A percentile compares a stretch with the other conserved stretches of the same genome.
Conservation (phyloP, 2,113 vertebrate species). For the Oplegnathus fasciatus region DNA sequence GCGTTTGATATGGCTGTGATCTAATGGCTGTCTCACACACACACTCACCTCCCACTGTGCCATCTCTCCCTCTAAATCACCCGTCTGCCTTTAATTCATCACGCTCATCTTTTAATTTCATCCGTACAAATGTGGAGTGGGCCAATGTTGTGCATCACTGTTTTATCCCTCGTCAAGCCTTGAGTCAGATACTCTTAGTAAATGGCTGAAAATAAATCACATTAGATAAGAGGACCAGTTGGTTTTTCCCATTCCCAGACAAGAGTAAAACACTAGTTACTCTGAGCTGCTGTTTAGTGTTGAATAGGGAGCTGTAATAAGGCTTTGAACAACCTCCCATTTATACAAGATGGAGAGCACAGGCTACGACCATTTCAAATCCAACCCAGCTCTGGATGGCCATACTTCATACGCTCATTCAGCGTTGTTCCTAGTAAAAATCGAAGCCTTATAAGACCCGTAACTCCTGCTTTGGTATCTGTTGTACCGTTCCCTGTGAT, state of each 20-base stretch:
- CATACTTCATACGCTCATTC: conserved; percentile 53
- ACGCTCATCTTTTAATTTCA: conserved; percentile 59
- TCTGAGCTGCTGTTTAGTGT: conserved; percentile 38
- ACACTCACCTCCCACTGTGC: conserved; percentile 62
- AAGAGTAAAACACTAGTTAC: conserved; percentile 32
- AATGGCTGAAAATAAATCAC: conserved; percentile 70
- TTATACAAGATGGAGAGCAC: conserved; percentile 51
- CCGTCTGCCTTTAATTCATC: conserved; percentile 64
- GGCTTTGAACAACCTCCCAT: conserved; percentile 63
- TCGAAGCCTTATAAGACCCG: conserved; percentile 61
- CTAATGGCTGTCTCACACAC: conserved; percentile 44
- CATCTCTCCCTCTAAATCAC: conserved; percentile 46
- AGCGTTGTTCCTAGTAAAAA: conserved; percentile 47
- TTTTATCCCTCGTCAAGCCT: conserved; percentile 65
- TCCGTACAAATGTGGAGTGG: conserved; percentile 44
- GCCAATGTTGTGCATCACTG: conserved; percentile 48
- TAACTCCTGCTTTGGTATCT: conserved; percentile 68
- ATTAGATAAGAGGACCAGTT: conserved; percentile 60
- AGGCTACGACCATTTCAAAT: conserved; percentile 61
- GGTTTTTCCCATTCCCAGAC: conserved; percentile 40
- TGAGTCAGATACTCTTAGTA: conserved; percentile 69
- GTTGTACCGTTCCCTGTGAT: conserved; percentile 62
- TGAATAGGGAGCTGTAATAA: conserved; percentile 42
- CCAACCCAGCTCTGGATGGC: conserved; percentile 44
- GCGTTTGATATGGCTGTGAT: conserved; percentile 59